Conservation (phyloP, 2,113 vertebrate species). For the Crocuta crocuta region DNA sequence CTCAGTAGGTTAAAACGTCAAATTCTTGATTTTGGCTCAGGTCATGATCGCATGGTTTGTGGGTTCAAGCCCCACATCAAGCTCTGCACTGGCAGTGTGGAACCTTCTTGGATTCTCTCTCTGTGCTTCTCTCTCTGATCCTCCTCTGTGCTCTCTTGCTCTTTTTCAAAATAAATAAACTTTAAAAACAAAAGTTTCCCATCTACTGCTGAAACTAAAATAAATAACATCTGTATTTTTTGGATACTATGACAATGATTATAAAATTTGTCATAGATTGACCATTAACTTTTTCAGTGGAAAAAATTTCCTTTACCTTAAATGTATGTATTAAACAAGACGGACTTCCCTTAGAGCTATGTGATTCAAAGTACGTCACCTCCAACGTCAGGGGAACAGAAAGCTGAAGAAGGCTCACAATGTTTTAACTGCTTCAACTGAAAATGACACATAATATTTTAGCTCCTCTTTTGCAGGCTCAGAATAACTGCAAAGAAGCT, state of each 20-base stretch:
- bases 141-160: too few relatives aligned
- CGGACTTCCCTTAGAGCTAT: accelerated
- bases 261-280: background rate
- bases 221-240: conserved; percentile 1
- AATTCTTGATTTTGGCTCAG: too few relatives aligned
- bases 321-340: background rate
- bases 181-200: background rate
- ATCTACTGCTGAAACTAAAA: background rate
- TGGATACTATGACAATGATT: background rate
- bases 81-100: too few relatives aligned
- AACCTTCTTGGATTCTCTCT: too few relatives aligned
- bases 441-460: background rate
- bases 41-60: too few relatives aligned
- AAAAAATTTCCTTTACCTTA: background rate
- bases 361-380: accelerated
- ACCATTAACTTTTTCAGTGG: background rate
- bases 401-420: background rate
- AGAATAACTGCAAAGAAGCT: background rate
- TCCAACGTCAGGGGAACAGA: background rate
- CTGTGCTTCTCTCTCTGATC: too few relatives aligned
- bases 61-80: too few relatives aligned
- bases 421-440: background rate
- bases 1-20: too few relatives aligned
- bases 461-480: background rate
- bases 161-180: too few relatives aligned